These are phyloP conservation scores for Nannobrachium achirus DNA, from an alignment of 2,113 vertebrate species.

Conservation along the genomic window DNA sequence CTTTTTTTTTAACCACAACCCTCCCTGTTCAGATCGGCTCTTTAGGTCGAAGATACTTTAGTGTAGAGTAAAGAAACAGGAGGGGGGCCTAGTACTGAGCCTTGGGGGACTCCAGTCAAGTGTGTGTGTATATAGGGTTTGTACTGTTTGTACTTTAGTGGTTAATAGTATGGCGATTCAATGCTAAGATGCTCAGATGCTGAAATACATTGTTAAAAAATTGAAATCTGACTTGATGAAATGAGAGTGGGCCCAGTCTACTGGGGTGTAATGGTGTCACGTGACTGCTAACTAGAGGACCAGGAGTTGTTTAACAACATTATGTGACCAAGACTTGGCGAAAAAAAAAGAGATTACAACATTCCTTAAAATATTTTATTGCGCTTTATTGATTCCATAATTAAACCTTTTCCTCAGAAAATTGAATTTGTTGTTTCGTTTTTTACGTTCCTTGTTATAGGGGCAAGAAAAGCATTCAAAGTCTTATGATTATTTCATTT, in stretches of 20 bases:
- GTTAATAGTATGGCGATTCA: too few species aligned
- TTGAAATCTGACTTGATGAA: neutral
- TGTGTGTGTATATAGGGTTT: too few species aligned
- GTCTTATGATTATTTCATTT: neutral
- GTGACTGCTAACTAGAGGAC: constrained; percentile 4
- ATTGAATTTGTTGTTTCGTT: neutral
- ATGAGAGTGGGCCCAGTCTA: neutral
- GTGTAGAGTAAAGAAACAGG: too few species aligned
- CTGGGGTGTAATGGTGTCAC: neutral
- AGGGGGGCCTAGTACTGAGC: too few species aligned
- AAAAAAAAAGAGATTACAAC: constrained; percentile 14
- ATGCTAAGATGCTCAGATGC: neutral
- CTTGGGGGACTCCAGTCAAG: too few species aligned
- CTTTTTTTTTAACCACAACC: too few species aligned
- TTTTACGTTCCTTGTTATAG: neutral
- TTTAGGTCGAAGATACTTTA: too few species aligned
- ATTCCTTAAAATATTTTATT: constrained; percentile 17
- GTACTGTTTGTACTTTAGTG: too few species aligned
- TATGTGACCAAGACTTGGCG: neutral
- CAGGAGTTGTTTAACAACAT: constrained; percentile 1
- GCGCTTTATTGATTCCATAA: constrained; percentile 42
- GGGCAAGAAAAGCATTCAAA: too few species aligned
- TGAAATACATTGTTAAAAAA: neutral
- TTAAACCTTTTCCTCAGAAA: constrained; percentile 24
- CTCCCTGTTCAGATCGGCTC: too few species aligned